Conservation (phyloP, 2,113 vertebrate species). For the Tragelaphus strepsiceros region DNA sequence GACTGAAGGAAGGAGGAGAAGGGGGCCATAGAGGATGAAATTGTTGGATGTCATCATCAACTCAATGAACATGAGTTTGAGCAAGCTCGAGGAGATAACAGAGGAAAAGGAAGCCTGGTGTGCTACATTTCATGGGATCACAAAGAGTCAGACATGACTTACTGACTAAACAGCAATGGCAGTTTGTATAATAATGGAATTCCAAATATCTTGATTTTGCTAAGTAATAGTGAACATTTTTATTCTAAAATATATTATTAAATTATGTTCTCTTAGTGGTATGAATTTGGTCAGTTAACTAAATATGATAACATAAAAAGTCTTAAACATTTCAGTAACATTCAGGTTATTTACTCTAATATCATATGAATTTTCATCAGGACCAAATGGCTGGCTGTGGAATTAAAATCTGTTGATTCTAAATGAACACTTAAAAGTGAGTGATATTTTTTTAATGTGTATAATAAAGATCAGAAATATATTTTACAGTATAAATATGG, state of each 20-base stretch:
- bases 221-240: background rate
- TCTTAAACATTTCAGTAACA: background rate
- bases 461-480: background rate
- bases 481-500: background rate
- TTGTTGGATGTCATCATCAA: background rate
- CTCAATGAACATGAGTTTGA: background rate
- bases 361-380: background rate
- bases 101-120: background rate
- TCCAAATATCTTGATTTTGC: background rate
- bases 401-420: background rate
- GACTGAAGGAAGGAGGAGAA: background rate
- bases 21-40: background rate
- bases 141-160: background rate
- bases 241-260: background rate
- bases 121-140: background rate
- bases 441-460: background rate
- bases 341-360: background rate
- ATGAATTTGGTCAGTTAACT: conserved; percentile 36
- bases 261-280: conserved; percentile 24
- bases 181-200: background rate
- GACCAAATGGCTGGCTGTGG: background rate
- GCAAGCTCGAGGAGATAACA: background rate
- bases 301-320: conserved; percentile 22
- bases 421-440: background rate
- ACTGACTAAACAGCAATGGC: background rate